Base-by-base conservation (phyloP, 2,888 invertebrate species). In the Drosophila falleni region DNA sequence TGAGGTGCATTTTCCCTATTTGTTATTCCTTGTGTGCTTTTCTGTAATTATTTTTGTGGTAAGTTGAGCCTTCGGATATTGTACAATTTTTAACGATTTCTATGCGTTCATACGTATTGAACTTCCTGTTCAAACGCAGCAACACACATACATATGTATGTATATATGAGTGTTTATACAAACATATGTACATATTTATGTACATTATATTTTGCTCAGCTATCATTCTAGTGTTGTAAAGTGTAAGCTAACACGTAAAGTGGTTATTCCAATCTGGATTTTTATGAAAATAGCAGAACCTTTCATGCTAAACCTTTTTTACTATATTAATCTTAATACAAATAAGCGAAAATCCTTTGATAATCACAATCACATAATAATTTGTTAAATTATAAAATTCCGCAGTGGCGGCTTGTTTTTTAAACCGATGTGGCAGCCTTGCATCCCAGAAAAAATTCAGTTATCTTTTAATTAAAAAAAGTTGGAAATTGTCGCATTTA, bases 151-250 rank as follows among this genome's bases (percentile, higher is more conserved):
- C 9, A 31, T 29, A 29, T 4, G n/a, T 19, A 39, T 35, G 2
- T 13, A 31, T 11, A 41, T 37, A 42, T 51, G 49, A 50, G 16
- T 46, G 19, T 50, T 41, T 49, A 71, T 74, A 70, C 49, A 46
- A 56, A 74, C 55, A 55, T 63, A 51, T 65, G 56, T 47, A 37
- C 35, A 59, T 33, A 50, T n/a, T n/a, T 15, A 26, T 23, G 10
- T 53, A 39, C 19, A 51, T 58, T 42, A 39, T 44, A 19, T 23
- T 13, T 23, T 13, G 23, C 37, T n/a, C 8, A 35, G 26, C 15
- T 39, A 23, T 33, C 10, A 5, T 10, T 31, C n/a, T 37, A 70
- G 76, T 78, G 50, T 55, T 76, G 76, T 44, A 64, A 64, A 69
- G 41, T 37, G 29, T 42, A 0, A 35, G 15, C 3, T 8, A 19